phyloP scores from a whole-genome alignment of 2,113 vertebrate genomes.

The Heterotis niloticus region DNA sequence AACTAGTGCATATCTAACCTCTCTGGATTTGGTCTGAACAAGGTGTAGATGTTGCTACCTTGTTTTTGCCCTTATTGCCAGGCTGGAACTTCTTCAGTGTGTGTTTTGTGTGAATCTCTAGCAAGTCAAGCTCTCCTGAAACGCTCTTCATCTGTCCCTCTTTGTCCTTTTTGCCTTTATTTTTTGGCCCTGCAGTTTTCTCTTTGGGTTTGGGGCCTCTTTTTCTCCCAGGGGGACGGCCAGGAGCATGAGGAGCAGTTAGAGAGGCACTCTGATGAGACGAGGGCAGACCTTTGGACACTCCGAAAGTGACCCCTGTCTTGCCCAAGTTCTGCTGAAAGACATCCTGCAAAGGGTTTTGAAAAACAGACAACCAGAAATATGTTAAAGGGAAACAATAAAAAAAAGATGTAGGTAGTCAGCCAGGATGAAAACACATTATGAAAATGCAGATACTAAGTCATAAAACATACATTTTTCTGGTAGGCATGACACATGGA shows the following conservation, averaged over 20 bases:
- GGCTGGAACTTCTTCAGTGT: slow-evolving; percentile 73
- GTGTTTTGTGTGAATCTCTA: slow-evolving; percentile 80
- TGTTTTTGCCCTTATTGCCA: slow-evolving; percentile 68
- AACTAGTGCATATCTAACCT: too few species aligned
- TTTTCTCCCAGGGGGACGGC: slow-evolving; percentile 74
- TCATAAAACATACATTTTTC: too few species aligned
- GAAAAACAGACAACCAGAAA: not conserved
- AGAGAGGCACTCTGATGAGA: slow-evolving; percentile 65
- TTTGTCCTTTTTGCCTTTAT: slow-evolving; percentile 70
- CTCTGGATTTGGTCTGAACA: too few species aligned
- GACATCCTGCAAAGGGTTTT: slow-evolving; percentile 66
- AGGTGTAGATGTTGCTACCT: slow-evolving; percentile 53
- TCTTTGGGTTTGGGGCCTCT: slow-evolving; percentile 75
- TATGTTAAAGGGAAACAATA: not conserved
- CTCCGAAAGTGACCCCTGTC: slow-evolving; percentile 69
- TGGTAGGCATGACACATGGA: too few species aligned
- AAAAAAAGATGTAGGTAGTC: not conserved
- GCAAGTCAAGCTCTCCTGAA: slow-evolving; percentile 73
- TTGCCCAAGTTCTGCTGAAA: slow-evolving; percentile 85
- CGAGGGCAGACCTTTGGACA: slow-evolving; percentile 56
- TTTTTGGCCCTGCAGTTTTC: slow-evolving; percentile 59
- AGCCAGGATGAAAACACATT: not conserved
- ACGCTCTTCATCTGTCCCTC: slow-evolving; percentile 56
- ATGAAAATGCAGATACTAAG: too few species aligned
- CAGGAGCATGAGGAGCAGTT: slow-evolving; percentile 64